Evolutionary conservation across 1,140 invertebrate genomes (phyloP).

Genomic region (Nephotettix cincticeps): DNA sequence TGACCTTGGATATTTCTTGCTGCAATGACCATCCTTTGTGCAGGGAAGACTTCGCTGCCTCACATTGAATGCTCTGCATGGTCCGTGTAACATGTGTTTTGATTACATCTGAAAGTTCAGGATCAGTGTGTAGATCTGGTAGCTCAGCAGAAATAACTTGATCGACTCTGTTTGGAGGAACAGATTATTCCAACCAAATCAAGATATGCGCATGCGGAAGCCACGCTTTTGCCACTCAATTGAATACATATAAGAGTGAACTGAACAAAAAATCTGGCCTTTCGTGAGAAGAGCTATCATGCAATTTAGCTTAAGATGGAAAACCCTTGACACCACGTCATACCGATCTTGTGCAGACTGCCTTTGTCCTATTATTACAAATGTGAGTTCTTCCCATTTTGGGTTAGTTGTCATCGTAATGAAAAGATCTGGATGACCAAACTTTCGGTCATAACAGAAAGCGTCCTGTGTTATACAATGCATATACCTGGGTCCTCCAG

Average conservation of each 20-base stretch:
- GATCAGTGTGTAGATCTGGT: conserved; percentile 38
- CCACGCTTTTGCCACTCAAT: conserved; percentile 51
- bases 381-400: conserved; percentile 33
- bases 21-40: conserved; percentile 45
- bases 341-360: conserved; percentile 31
- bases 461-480: conserved; percentile 44
- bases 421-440: conserved; percentile 34
- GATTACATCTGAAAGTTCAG: conserved; percentile 34
- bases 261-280: conserved; percentile 42
- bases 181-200: conserved; percentile 12
- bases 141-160: conserved; percentile 40
- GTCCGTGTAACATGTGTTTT: conserved; percentile 45
- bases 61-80: conserved; percentile 38
- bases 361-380: not conserved
- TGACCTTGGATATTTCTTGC: conserved; percentile 46
- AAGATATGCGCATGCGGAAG: conserved; percentile 46
- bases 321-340: conserved; percentile 44
- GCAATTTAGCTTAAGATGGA: conserved; percentile 48
- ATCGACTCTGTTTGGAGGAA: not conserved
- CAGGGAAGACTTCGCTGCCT: conserved; percentile 40
- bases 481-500: conserved; percentile 48
- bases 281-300: conserved; percentile 45
- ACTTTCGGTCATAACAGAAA: conserved; percentile 33
- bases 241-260: conserved; percentile 45
- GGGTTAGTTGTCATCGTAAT: conserved; percentile 34